Percentiles rank a stretch among this genome's conserved stretches.
phyloP scores from a whole-genome alignment of 1,140 invertebrate species.

The Octopus bimaculoides region DNA sequence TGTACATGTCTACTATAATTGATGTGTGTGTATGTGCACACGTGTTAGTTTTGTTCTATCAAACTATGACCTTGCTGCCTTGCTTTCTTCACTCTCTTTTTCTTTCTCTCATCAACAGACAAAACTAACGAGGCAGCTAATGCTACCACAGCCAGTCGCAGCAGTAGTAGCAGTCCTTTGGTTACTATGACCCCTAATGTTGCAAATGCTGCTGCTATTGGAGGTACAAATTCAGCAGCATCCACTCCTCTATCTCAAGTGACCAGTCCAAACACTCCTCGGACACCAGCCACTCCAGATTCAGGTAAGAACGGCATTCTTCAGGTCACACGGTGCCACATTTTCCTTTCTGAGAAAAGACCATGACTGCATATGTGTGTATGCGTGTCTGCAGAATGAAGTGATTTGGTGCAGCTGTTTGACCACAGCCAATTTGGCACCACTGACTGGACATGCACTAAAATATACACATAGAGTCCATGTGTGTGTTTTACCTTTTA shows the following conservation, averaged over 20 bases:
- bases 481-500: too few species aligned
- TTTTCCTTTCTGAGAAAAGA: too few species aligned
- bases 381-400: too few species aligned
- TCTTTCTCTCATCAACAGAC: not conserved
- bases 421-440: too few species aligned
- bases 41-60: not conserved
- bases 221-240: not conserved
- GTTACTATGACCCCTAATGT: not conserved
- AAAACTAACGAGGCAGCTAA: constrained; percentile 3
- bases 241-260: not conserved
- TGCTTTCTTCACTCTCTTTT: not conserved
- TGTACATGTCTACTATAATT: too few species aligned
- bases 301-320: not conserved
- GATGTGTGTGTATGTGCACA: too few species aligned
- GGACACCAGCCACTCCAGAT: constrained; percentile 3
- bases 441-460: too few species aligned
- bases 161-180: not conserved
- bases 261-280: constrained; percentile 1
- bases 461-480: too few species aligned
- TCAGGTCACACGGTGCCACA: too few species aligned
- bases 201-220: not conserved
- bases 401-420: too few species aligned
- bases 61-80: not conserved
- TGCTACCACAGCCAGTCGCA: not conserved
- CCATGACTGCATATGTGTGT: too few species aligned